A percentile compares a stretch with the other conserved stretches of the same genome.
phyloP scores from a whole-genome alignment of 37 sponge, comb jelly and placozoan species.

The Crambe crambe region DNA sequence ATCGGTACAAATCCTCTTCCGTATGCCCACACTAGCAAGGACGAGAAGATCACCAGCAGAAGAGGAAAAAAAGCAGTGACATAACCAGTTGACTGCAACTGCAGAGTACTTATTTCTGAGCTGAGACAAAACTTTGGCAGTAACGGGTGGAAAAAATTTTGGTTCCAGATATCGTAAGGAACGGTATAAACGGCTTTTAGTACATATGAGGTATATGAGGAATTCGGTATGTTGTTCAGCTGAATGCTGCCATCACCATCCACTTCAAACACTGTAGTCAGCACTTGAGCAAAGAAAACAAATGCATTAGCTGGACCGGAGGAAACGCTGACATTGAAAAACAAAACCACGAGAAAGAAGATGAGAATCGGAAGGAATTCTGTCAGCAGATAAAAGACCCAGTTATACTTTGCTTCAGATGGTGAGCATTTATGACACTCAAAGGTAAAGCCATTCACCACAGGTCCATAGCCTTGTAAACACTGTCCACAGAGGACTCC shows the following conservation, averaged over 20 bases:
- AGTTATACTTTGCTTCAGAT: not conserved
- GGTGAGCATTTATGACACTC: constrained; percentile 34
- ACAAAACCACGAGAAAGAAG: constrained; percentile 46
- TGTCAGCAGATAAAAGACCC: constrained; percentile 48
- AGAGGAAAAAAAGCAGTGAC: constrained; percentile 52
- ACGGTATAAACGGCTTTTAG: constrained; percentile 1
- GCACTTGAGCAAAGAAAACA: constrained; percentile 68
- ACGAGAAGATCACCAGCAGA: constrained; percentile 18
- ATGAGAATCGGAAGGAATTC: constrained; percentile 52
- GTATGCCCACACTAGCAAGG: constrained; percentile 21
- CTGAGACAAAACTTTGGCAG: constrained; percentile 42
- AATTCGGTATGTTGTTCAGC: not conserved
- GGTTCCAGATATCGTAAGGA: constrained; percentile 65
- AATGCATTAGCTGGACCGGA: constrained; percentile 77
- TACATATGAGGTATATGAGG: too few relatives aligned
- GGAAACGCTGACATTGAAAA: constrained; percentile 63
- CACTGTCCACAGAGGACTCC: constrained; percentile 69
- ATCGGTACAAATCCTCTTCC: not conserved
- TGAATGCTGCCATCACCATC: constrained; percentile 38
- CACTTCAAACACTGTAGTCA: constrained; percentile 26
- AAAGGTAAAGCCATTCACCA: constrained; percentile 15
- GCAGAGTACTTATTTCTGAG: constrained; percentile 8
- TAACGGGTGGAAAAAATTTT: constrained; percentile 43
- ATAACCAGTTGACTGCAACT: constrained; percentile 24
- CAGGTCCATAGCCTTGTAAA: constrained; percentile 30